Evolutionary conservation across 2,797 vertebrate genomes (phyloP).

Genomic region (Smutsia gigantea): DNA sequence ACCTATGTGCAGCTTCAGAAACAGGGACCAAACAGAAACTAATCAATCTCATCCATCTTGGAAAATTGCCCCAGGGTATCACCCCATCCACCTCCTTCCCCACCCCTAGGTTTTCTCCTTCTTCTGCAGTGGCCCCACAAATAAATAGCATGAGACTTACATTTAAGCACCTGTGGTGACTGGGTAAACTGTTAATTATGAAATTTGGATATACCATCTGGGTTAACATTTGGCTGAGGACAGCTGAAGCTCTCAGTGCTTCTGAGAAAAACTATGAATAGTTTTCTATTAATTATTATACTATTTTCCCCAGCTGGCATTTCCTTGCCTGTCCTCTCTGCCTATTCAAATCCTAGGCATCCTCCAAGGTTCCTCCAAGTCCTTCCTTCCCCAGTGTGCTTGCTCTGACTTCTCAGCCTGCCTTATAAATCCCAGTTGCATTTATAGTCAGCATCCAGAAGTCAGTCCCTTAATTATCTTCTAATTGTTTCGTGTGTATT

Average conservation of each 20-base stretch:
- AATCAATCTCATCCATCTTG: not conserved
- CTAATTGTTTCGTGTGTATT: not conserved
- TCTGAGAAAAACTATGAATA: slow-evolving; percentile 75
- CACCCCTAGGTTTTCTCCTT: not conserved
- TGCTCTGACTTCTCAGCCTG: not conserved
- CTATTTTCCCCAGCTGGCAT: slow-evolving; percentile 74
- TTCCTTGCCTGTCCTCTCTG: slow-evolving; percentile 43
- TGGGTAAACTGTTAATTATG: slow-evolving; percentile 75
- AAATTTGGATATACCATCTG: slow-evolving; percentile 80
- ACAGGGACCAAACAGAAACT: not conserved
- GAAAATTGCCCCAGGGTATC: not conserved
- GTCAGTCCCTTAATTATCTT: not conserved
- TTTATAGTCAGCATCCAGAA: not conserved
- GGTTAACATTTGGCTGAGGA: slow-evolving; percentile 80
- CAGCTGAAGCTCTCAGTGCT: slow-evolving; percentile 77
- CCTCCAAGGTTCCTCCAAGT: not conserved
- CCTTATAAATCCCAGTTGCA: not conserved
- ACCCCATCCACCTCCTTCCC: not conserved
- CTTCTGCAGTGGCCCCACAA: slow-evolving; percentile 41
- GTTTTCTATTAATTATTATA: slow-evolving; percentile 78
- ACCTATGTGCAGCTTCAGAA: not conserved
- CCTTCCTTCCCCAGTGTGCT: not conserved
- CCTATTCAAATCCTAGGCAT: slow-evolving; percentile 34
- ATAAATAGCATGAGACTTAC: slow-evolving; percentile 55
- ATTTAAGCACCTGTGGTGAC: slow-evolving; percentile 77